Percentiles rank a stretch among this genome's conserved stretches.
These are phyloP conservation scores for Cosmia trapezina DNA, from an alignment of 2,888 invertebrate species.

Conservation along the genomic window DNA sequence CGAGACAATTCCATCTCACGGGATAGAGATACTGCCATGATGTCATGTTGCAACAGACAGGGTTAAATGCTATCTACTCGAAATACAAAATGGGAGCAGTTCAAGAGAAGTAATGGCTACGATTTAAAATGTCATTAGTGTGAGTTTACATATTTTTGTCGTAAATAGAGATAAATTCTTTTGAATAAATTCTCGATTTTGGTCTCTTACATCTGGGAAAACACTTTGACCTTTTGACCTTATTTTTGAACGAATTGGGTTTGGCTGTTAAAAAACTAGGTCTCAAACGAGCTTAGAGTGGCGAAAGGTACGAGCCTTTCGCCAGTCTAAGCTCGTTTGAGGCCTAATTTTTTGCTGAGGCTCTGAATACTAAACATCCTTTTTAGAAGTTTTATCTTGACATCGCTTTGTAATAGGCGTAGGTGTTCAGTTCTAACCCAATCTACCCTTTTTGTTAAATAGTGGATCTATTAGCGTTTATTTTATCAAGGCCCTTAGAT, in stretches of 20 bases:
- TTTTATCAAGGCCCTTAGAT: not conserved
- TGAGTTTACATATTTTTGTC: conserved; percentile 25
- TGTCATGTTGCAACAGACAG: conserved; percentile 23
- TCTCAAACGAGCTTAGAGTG: too few species aligned
- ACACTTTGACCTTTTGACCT: conserved; percentile 34
- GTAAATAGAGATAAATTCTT: conserved; percentile 18
- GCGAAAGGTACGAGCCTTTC: too few species aligned
- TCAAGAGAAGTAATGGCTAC: conserved; percentile 11
- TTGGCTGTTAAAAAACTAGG: too few species aligned
- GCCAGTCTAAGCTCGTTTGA: conserved; percentile 1
- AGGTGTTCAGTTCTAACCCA: not conserved
- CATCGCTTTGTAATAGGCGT: not conserved
- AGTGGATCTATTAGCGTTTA: not conserved
- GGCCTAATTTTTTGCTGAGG: conserved; percentile 16
- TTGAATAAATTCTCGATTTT: conserved; percentile 16
- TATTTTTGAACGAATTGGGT: conserved; percentile 10
- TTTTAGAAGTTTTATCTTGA: conserved; percentile 21
- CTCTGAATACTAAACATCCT: conserved; percentile 33
- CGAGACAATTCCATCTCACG: conserved; percentile 15
- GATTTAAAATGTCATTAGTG: conserved; percentile 30
- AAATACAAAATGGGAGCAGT: conserved; percentile 17
- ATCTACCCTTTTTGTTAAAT: not conserved
- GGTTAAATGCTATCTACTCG: conserved; percentile 1
- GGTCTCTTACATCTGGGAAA: conserved; percentile 11
- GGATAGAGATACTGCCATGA: conserved; percentile 21